A percentile compares a stretch with the other conserved stretches of the same genome.
Conservation (phyloP, 2,797 vertebrate genomes). For the Sciaenops ocellatus region DNA sequence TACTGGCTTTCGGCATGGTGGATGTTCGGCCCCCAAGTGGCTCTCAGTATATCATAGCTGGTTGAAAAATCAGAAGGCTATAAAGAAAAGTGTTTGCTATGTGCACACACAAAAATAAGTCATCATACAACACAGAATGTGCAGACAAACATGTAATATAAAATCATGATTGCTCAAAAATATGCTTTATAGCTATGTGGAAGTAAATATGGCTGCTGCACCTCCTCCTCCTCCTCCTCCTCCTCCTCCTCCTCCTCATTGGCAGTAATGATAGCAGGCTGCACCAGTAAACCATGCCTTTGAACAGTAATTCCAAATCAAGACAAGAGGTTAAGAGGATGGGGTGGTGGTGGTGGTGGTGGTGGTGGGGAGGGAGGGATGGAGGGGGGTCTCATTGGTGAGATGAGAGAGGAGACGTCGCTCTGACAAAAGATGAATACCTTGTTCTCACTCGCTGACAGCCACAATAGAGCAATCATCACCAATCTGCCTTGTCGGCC, state of each 20-base stretch:
- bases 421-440: slow-evolving; percentile 80
- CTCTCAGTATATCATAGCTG: not conserved
- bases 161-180: not conserved
- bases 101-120: not conserved
- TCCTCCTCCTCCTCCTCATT: slow-evolving; percentile 6
- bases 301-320: slow-evolving; percentile 66
- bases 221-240: not conserved
- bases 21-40: not conserved
- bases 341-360: slow-evolving; percentile 8
- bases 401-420: slow-evolving; percentile 61
- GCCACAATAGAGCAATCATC: slow-evolving; percentile 84
- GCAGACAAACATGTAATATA: not conserved
- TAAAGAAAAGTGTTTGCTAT: not conserved
- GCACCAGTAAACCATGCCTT: slow-evolving; percentile 42
- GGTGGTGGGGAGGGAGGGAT: too few species aligned
- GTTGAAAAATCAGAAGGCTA: not conserved
- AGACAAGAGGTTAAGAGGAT: slow-evolving; percentile 63
- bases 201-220: slow-evolving; percentile 8
- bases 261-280: slow-evolving; percentile 23
- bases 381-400: slow-evolving; percentile 30
- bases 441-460: slow-evolving; percentile 74
- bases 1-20: not conserved
- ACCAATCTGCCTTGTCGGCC: slow-evolving; percentile 75
- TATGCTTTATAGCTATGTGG: not conserved
- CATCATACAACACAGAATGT: not conserved